Percentiles rank a stretch among this genome's conserved stretches.
Conservation (phyloP, 1,140 invertebrate species). For the Atopsyche davidsoni region DNA sequence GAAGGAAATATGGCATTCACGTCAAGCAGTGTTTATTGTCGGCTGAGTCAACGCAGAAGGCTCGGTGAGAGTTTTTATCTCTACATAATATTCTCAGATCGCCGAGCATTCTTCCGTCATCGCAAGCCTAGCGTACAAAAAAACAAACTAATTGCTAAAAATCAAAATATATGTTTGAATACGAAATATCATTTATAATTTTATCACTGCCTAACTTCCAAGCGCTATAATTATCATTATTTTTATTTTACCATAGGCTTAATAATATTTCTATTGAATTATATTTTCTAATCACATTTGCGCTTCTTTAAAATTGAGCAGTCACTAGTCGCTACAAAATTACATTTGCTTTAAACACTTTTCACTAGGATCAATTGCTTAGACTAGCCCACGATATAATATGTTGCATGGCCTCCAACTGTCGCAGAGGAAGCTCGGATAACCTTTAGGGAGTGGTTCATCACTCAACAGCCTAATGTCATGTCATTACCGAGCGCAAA, state of each 20-base stretch:
- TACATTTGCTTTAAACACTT: too few relatives aligned
- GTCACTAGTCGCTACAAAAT: too few relatives aligned
- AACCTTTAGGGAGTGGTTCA: too few relatives aligned
- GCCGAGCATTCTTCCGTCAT: neutral
- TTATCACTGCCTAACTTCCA: neutral
- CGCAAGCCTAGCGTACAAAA: neutral
- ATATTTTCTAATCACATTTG: constrained; percentile 5
- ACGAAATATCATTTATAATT: neutral
- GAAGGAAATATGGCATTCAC: constrained; percentile 5
- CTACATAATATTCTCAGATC: neutral
- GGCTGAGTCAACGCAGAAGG: neutral
- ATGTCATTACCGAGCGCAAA: too few relatives aligned
- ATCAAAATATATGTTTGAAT: neutral
- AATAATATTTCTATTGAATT: neutral
- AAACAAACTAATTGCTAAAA: neutral
- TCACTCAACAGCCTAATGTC: too few relatives aligned
- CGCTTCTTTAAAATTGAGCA: neutral
- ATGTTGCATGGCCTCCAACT: too few relatives aligned
- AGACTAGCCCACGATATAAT: too few relatives aligned
- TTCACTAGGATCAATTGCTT: too few relatives aligned
- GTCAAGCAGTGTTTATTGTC: neutral
- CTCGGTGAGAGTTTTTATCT: neutral
- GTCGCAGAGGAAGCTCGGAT: too few relatives aligned
- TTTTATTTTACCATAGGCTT: neutral
- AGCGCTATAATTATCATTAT: neutral